These are phyloP conservation scores for Mellilla xanthometata DNA, from an alignment of 2,888 invertebrate species.

Conservation along the genomic window DNA sequence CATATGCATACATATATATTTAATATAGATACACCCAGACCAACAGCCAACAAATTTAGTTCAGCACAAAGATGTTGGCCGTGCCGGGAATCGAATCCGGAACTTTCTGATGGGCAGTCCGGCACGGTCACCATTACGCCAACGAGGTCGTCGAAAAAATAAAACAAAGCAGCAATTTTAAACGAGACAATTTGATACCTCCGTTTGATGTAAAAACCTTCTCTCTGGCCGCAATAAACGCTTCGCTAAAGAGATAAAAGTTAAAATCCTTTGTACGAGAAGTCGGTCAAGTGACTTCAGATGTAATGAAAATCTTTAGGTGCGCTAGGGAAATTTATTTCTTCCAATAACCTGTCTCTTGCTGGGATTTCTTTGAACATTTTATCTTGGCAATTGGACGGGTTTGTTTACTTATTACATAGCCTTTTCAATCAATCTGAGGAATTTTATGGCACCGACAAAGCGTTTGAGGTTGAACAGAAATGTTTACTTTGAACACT, in stretches of 20 bases:
- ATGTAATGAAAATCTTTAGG: conserved; percentile 70
- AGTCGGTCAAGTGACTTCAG: conserved; percentile 64
- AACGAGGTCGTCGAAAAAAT: too few species aligned
- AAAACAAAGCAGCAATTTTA: conserved; percentile 33
- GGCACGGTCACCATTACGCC: too few species aligned
- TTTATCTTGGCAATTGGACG: conserved; percentile 29
- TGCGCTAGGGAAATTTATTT: conserved; percentile 57
- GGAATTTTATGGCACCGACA: conserved; percentile 22
- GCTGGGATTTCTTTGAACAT: conserved; percentile 35
- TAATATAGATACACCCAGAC: too few species aligned
- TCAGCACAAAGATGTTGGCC: too few species aligned
- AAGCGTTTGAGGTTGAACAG: conserved; percentile 28
- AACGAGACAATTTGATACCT: conserved; percentile 46
- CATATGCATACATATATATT: too few species aligned
- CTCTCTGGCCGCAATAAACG: conserved; percentile 71
- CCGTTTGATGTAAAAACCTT: conserved; percentile 63
- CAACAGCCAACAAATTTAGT: too few species aligned
- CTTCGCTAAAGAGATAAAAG: conserved; percentile 67
- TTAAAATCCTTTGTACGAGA: conserved; percentile 63
- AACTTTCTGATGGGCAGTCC: too few species aligned
- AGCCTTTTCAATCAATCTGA: conserved; percentile 30
- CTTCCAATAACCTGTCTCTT: conserved; percentile 43
- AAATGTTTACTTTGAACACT: conserved; percentile 15
- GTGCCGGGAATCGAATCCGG: too few species aligned
- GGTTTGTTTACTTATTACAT: conserved; percentile 31